Conservation (phyloP, 2,797 vertebrate genomes). For the Hypotaenidia philippensis region DNA sequence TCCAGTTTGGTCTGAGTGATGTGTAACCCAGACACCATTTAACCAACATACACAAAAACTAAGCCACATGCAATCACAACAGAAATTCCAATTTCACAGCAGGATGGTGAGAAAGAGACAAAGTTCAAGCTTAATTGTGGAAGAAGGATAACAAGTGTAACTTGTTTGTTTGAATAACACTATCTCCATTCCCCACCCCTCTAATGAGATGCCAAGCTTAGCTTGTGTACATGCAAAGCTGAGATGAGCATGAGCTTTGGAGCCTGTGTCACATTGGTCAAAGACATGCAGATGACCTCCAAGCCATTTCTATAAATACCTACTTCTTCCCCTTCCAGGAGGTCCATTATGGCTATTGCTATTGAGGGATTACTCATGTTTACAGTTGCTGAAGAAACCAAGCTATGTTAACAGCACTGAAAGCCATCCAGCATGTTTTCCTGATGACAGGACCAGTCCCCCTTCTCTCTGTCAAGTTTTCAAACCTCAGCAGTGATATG, state of each 20-base stretch:
- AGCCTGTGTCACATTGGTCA: background rate
- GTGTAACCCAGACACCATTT: background rate
- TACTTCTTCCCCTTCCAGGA: background rate
- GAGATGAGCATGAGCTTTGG: background rate
- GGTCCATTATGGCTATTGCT: background rate
- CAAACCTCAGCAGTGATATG: background rate
- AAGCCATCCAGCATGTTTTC: background rate
- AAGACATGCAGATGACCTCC: background rate
- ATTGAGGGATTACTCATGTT: background rate
- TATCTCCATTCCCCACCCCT: background rate
- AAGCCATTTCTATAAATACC: slow-evolving; percentile 1
- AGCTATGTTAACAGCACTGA: background rate
- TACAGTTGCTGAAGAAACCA: background rate
- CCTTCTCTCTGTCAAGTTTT: background rate
- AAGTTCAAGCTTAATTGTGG: slow-evolving; percentile 33
- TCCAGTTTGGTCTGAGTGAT: background rate
- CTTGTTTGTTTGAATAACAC: slow-evolving; percentile 27
- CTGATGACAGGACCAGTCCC: background rate
- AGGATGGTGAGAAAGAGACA: slow-evolving; percentile 32
- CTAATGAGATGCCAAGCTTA: background rate
- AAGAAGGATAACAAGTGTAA: background rate
- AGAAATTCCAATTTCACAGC: slow-evolving; percentile 38
- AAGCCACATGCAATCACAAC: slow-evolving; percentile 24
- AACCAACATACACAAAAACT: slow-evolving; percentile 31
- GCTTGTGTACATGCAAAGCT: background rate